Percentiles rank a stretch among this genome's conserved stretches.
These are phyloP conservation scores for Nycticorax nycticorax DNA, from an alignment of 2,113 vertebrate species.

Conservation along the genomic window DNA sequence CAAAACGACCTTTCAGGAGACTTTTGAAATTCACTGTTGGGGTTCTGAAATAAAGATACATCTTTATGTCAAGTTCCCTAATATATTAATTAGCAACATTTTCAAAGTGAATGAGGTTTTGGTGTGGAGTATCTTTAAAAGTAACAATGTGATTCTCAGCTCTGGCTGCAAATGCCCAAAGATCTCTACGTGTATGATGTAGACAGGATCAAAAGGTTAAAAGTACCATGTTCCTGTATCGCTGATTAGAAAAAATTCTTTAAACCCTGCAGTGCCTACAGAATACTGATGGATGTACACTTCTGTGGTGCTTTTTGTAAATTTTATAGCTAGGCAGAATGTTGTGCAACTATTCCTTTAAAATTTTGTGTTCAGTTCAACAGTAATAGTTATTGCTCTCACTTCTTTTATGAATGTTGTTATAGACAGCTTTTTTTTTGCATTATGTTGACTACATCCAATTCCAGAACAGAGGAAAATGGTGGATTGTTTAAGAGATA, in stretches of 20 bases:
- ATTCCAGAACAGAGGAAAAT: neutral
- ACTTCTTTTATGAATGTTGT: neutral
- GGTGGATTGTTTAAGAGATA: neutral
- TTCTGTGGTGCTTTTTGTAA: neutral
- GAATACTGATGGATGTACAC: neutral
- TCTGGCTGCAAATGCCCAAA: neutral
- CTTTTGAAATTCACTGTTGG: neutral
- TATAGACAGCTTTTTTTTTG: neutral
- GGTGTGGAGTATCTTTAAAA: neutral
- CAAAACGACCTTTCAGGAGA: neutral
- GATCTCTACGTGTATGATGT: neutral
- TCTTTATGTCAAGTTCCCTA: neutral
- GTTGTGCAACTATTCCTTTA: neutral
- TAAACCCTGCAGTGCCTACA: neutral
- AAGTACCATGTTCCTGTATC: neutral
- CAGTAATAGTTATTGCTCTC: neutral
- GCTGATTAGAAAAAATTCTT: neutral
- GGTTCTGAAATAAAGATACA: neutral
- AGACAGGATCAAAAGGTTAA: neutral
- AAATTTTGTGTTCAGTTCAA: neutral
- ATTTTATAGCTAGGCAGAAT: neutral
- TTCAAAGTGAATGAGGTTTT: neutral
- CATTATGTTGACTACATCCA: neutral
- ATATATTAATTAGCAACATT: neutral
- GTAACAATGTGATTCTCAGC: neutral